phyloP scores from a whole-genome alignment of 2,797 vertebrate genomes.

The Sciurus vulgaris region DNA sequence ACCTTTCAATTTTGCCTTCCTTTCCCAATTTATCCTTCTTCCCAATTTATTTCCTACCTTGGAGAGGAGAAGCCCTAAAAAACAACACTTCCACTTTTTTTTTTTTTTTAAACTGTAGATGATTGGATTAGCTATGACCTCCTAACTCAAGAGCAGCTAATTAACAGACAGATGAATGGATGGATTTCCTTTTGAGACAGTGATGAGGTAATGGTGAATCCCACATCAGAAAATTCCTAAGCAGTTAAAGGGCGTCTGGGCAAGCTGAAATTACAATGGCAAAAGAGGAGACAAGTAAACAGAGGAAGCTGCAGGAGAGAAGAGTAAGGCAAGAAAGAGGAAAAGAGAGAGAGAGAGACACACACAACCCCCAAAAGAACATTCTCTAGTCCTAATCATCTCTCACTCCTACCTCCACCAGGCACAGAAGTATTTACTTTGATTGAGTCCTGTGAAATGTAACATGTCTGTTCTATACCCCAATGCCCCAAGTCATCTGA shows the following conservation, averaged over 20 bases:
- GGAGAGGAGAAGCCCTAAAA: background rate
- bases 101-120: background rate
- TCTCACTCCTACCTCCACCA: background rate
- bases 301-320: background rate
- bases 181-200: background rate
- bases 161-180: constrained; percentile 10
- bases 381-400: background rate
- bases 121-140: background rate
- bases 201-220: background rate
- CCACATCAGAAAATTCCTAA: background rate
- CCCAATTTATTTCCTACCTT: background rate
- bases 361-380: background rate
- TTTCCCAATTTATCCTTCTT: background rate
- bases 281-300: background rate
- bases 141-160: constrained; percentile 31
- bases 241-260: background rate
- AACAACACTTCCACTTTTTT: background rate
- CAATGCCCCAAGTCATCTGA: background rate
- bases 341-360: background rate
- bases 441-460: background rate
- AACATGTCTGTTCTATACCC: background rate
- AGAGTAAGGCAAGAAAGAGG: background rate
- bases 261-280: background rate
- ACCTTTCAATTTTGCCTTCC: background rate
- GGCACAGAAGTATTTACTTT: background rate